Evolutionary conservation across 2,888 invertebrate species (phyloP).

Genomic region (Uloborus plumipes): DNA sequence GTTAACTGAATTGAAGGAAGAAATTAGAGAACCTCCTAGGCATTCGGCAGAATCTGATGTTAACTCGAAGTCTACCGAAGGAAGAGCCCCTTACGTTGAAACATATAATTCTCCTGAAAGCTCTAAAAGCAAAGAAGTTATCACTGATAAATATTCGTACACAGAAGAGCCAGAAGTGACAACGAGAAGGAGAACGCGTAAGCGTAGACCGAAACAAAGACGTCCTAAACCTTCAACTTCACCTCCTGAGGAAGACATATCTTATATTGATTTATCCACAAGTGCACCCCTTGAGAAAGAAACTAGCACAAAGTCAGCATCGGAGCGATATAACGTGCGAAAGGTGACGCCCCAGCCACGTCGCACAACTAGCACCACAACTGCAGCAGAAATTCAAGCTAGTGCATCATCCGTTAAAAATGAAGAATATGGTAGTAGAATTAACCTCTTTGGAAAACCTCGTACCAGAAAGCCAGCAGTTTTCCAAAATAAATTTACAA

Average conservation of each 20-base stretch:
- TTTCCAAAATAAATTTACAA: constrained; percentile 3
- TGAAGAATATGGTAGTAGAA: constrained; percentile 55
- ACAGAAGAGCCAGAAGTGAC: constrained; percentile 37
- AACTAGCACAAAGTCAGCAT: constrained; percentile 14
- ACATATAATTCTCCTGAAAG: not conserved
- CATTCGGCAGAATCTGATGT: constrained; percentile 1
- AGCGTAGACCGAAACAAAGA: constrained; percentile 22
- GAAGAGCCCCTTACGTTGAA: not conserved
- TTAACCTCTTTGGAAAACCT: constrained; percentile 49
- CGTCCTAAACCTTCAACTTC: constrained; percentile 21
- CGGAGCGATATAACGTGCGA: constrained; percentile 10
- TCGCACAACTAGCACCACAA: not conserved
- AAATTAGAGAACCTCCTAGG: not conserved
- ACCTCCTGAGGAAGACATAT: constrained; percentile 14
- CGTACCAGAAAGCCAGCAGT: constrained; percentile 23
- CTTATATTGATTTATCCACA: constrained; percentile 8
- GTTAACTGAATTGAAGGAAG: not conserved
- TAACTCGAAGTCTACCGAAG: not conserved
- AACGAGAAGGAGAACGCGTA: constrained; percentile 43
- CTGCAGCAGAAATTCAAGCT: not conserved
- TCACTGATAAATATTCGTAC: constrained; percentile 13
- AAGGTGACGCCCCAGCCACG: constrained; percentile 10
- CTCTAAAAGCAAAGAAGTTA: not conserved
- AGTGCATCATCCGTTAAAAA: not conserved
- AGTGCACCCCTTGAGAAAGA: constrained; percentile 28